phyloP scores from a whole-genome alignment of 2,888 invertebrate genomes.

The Idaea aversata region DNA sequence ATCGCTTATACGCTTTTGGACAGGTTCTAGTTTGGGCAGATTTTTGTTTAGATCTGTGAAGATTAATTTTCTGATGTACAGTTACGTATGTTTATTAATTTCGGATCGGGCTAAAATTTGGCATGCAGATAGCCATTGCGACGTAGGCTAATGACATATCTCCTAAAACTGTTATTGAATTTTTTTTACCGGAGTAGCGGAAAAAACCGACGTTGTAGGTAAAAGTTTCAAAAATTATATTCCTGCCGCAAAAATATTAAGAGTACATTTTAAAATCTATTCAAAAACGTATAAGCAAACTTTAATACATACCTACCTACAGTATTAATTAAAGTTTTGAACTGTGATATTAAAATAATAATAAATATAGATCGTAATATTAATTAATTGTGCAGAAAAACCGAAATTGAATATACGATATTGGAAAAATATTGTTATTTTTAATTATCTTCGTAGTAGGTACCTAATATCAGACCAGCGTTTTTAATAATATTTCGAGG shows the following conservation, averaged over 20 bases:
- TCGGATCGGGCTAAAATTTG: too few relatives aligned
- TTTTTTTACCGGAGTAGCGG: too few relatives aligned
- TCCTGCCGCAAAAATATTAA: too few relatives aligned
- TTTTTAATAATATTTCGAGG: neutral
- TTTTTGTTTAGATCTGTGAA: neutral
- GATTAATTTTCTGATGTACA: neutral
- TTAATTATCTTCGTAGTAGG: neutral
- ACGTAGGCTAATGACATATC: too few relatives aligned
- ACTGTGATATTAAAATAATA: conserved; percentile 75
- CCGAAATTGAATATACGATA: conserved; percentile 63
- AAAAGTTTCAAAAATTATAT: too few relatives aligned
- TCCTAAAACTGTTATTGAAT: too few relatives aligned
- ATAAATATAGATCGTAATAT: conserved; percentile 38
- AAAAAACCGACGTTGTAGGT: too few relatives aligned
- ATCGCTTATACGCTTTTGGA: neutral
- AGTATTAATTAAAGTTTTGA: conserved; percentile 54
- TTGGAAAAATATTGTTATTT: conserved; percentile 36
- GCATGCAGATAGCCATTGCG: too few relatives aligned
- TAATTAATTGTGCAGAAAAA: conserved; percentile 59
- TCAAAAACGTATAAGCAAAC: neutral
- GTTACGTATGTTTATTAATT: neutral
- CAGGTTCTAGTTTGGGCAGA: neutral
- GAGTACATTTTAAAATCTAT: too few relatives aligned
- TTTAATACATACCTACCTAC: too few relatives aligned
- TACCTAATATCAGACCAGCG: neutral